phyloP scores from a whole-genome alignment of 30 jellyfish, hydroid and myxozoan genomes.

The Phacellophora camtschatica region DNA sequence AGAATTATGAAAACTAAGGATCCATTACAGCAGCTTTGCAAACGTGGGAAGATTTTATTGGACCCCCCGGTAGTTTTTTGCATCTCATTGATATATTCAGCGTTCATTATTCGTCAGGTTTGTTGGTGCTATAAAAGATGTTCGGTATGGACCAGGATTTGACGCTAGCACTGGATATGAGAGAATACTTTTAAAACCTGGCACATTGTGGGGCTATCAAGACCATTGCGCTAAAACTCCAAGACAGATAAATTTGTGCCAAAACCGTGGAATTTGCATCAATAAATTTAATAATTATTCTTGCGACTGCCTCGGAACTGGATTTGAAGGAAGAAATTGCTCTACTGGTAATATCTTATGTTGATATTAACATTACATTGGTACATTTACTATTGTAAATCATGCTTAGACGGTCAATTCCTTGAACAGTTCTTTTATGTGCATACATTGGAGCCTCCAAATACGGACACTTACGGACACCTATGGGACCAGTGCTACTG shows the following conservation, averaged over 20 bases:
- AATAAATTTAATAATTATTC: constrained; percentile 38
- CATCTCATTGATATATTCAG: too few species aligned
- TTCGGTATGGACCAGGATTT: constrained; percentile 14
- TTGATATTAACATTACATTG: too few species aligned
- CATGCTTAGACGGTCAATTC: too few species aligned
- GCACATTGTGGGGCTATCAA: constrained; percentile 20
- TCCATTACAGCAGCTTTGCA: too few species aligned
- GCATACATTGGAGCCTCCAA: too few species aligned
- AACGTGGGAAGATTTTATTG: too few species aligned
- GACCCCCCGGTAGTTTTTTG: too few species aligned
- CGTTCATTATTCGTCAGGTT: neutral
- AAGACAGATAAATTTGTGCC: constrained; percentile 15
- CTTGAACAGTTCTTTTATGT: too few species aligned
- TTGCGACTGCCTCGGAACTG: constrained; percentile 66
- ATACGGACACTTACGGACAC: too few species aligned
- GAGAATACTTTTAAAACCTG: neutral
- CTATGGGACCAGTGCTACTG: too few species aligned
- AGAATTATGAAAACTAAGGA: too few species aligned
- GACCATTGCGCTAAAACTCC: constrained; percentile 12
- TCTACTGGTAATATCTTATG: constrained; percentile 4
- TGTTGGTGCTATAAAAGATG: constrained; percentile 43
- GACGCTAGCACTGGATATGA: constrained; percentile 5
- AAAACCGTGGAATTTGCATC: constrained; percentile 30
- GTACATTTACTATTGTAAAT: too few species aligned
- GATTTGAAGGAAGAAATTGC: constrained; percentile 49